Conservation (phyloP, 2,113 vertebrate genomes). For the Notechis scutatus region DNA sequence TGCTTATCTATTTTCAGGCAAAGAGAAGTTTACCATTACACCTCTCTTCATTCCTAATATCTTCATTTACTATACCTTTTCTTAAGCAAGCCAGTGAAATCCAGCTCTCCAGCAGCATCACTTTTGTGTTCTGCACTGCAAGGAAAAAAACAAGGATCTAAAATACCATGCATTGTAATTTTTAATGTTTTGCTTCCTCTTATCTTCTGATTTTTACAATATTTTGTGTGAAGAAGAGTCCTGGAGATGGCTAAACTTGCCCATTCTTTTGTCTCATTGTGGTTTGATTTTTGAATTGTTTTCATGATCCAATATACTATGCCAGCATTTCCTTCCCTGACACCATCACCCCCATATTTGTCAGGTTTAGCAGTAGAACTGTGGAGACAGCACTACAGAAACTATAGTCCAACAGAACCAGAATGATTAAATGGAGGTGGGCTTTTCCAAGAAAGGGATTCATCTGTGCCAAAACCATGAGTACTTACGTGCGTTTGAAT, state of each 20-base stretch:
- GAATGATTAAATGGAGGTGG: background rate
- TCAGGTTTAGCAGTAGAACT: background rate
- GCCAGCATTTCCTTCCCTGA: background rate
- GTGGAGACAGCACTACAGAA: background rate
- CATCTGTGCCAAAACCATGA: background rate
- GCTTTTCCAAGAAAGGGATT: background rate
- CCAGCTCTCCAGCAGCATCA: slow-evolving; percentile 80
- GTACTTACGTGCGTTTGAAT: slow-evolving; percentile 84
- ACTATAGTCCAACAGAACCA: background rate
- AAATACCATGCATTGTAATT: background rate
- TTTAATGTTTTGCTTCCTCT: background rate
- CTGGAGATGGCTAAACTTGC: background rate
- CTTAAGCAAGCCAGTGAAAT: slow-evolving; percentile 87
- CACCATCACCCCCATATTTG: background rate
- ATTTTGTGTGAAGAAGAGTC: background rate
- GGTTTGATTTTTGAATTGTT: background rate
- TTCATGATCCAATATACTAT: background rate
- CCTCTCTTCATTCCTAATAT: background rate
- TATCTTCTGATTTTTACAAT: background rate
- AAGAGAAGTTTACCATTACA: background rate
- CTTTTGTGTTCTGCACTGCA: slow-evolving; percentile 72
- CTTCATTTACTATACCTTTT: slow-evolving; percentile 73
- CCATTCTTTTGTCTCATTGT: background rate
- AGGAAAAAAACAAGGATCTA: background rate
- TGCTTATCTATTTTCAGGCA: background rate